Conservation (phyloP, 2,113 vertebrate genomes). For the Dermatemys mawii region DNA sequence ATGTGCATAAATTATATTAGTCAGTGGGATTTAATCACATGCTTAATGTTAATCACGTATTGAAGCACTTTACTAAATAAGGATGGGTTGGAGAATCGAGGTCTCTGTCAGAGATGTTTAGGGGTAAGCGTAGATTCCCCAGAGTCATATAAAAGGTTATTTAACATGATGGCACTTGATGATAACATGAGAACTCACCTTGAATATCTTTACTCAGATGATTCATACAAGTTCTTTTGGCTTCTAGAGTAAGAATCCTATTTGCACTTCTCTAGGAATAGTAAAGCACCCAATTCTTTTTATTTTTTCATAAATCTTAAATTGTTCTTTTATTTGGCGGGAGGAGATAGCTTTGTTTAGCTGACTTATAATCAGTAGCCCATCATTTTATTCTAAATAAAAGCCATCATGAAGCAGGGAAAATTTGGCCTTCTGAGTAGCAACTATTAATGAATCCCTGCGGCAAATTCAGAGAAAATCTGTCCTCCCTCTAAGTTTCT, state of each 20-base stretch:
- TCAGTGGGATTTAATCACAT: fast-evolving
- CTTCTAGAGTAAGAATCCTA: background rate
- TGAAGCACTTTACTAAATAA: background rate
- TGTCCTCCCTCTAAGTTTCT: background rate
- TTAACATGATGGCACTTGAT: background rate
- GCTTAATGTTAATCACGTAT: fast-evolving
- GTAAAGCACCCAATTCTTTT: background rate
- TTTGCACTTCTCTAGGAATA: background rate
- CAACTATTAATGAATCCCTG: background rate
- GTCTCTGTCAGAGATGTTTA: fast-evolving
- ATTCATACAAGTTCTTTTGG: background rate
- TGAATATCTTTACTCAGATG: background rate
- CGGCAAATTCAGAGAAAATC: background rate
- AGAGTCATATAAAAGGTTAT: background rate
- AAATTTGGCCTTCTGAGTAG: background rate
- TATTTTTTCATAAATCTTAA: background rate
- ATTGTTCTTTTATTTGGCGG: background rate
- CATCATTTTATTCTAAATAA: background rate
- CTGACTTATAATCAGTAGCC: background rate
- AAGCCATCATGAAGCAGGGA: background rate
- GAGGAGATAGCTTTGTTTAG: background rate
- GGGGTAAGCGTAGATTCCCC: background rate
- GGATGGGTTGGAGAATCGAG: background rate
- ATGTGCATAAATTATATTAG: background rate
- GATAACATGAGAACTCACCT: background rate